Percentiles rank a stretch among this genome's conserved stretches.
phyloP scores from a whole-genome alignment of 1,140 invertebrate species.

The Notospermus geniculatus region DNA sequence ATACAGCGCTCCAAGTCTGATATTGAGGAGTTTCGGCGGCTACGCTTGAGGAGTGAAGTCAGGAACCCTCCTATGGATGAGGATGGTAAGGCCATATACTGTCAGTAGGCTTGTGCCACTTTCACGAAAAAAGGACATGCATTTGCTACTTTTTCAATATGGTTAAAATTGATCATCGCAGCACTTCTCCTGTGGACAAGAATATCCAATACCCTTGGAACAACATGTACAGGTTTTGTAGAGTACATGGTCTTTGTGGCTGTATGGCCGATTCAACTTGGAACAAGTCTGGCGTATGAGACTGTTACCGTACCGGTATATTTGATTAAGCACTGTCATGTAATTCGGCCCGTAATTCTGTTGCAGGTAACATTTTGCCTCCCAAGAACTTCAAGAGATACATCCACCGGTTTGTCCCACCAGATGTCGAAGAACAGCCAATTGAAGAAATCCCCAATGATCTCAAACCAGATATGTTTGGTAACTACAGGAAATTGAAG shows the following conservation, averaged over 20 bases:
- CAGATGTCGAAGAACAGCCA: slow-evolving; percentile 31
- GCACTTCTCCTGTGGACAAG: neutral
- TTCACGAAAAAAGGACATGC: no score
- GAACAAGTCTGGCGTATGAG: no score
- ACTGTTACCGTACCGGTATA: no score
- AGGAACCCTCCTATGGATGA: slow-evolving; percentile 53
- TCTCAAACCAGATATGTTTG: slow-evolving; percentile 33
- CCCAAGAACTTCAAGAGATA: slow-evolving; percentile 53
- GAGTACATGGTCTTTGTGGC: neutral
- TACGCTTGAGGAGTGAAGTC: slow-evolving; percentile 41
- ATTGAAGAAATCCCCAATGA: slow-evolving; percentile 29
- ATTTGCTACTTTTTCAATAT: slow-evolving; percentile 14
- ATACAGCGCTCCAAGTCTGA: slow-evolving; percentile 43
- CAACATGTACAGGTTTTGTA: neutral
- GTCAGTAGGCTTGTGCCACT: no score
- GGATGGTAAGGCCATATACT: slow-evolving; percentile 33
- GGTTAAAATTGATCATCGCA: neutral
- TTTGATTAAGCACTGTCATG: no score
- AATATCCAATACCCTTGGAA: neutral
- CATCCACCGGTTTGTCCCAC: slow-evolving; percentile 41
- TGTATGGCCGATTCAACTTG: no score
- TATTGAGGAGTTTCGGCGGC: slow-evolving; percentile 38
- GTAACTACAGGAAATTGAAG: slow-evolving; percentile 35
- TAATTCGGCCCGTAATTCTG: no score
- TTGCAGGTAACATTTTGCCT: slow-evolving; percentile 49